These are phyloP conservation scores for Pseudomyrmex sp. DNA, from an alignment of 1,140 invertebrate species.

Conservation along the genomic window DNA sequence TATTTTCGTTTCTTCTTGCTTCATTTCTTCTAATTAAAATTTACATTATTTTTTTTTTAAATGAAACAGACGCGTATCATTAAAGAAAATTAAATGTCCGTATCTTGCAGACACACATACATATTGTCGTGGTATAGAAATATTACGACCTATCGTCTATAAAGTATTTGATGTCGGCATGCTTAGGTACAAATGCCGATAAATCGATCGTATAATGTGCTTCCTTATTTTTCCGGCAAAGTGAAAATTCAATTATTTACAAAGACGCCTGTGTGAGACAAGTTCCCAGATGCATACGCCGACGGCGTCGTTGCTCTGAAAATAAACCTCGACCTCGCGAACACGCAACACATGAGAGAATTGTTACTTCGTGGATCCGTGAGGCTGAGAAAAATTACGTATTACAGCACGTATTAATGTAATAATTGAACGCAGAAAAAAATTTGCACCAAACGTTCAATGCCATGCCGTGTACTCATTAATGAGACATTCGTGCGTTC, in stretches of 20 bases:
- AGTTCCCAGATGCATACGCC: not conserved
- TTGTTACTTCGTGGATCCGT: conserved; percentile 3
- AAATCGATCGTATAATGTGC: conserved; percentile 20
- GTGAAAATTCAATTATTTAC: conserved; percentile 44
- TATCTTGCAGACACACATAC: not conserved
- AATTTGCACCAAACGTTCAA: too few species aligned
- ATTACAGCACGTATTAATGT: not conserved
- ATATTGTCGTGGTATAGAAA: not conserved
- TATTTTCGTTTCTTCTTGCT: too few species aligned
- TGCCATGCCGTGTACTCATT: not conserved
- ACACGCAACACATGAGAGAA: conserved; percentile 4
- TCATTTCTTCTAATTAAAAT: too few species aligned
- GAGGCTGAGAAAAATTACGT: conserved; percentile 11
- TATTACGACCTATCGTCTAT: conserved; percentile 1
- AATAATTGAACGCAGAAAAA: not conserved
- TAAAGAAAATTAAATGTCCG: not conserved
- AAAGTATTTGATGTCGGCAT: conserved; percentile 33
- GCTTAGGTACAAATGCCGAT: conserved; percentile 3
- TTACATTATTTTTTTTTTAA: too few species aligned
- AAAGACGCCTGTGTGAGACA: conserved; percentile 21
- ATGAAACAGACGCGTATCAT: too few species aligned
- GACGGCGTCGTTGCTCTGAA: conserved; percentile 20
- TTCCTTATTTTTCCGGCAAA: not conserved
- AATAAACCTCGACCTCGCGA: conserved; percentile 46
- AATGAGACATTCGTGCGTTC: not conserved